A percentile compares a stretch with the other conserved stretches of the same genome.
Evolutionary conservation across 2,113 vertebrate species (phyloP).

Genomic region (Talpa occidentalis): DNA sequence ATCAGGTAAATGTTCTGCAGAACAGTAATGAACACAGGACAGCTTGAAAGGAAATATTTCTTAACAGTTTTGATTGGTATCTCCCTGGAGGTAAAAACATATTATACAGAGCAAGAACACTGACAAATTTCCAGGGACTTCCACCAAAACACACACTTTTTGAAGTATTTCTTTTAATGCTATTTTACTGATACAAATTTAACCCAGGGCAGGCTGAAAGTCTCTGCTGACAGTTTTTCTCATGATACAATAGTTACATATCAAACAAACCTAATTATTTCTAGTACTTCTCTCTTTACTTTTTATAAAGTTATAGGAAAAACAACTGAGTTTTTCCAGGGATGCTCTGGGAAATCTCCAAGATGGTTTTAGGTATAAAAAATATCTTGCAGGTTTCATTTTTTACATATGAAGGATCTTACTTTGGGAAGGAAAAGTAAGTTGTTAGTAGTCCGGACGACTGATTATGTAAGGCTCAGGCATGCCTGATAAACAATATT

Average conservation of each 20-base stretch:
- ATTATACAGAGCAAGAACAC: conserved; percentile 24
- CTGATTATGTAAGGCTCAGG: conserved; percentile 22
- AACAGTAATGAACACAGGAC: conserved; percentile 31
- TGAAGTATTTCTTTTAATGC: not conserved
- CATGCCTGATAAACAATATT: conserved; percentile 36
- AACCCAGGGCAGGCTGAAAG: conserved; percentile 16
- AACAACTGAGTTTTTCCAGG: not conserved
- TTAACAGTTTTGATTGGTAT: conserved; percentile 55
- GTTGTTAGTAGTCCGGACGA: not conserved
- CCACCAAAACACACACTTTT: not conserved
- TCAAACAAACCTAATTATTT: conserved; percentile 62
- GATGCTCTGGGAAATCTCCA: conserved; percentile 6
- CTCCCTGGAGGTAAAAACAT: conserved; percentile 28
- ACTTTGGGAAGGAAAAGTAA: not conserved
- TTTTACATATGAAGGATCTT: not conserved
- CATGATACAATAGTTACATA: conserved; percentile 14
- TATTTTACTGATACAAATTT: conserved; percentile 54
- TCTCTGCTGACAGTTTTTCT: conserved; percentile 25
- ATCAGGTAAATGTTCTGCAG: not conserved
- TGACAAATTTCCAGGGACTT: conserved; percentile 29
- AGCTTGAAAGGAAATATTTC: conserved; percentile 41
- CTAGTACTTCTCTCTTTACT: not conserved
- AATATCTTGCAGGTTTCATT: not conserved
- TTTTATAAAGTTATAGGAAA: conserved; percentile 59
- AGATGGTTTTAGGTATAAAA: conserved; percentile 28